A percentile compares a stretch with the other conserved stretches of the same genome.
Evolutionary conservation across 1,140 invertebrate species (phyloP).

Genomic region (Scaptomyza graminum): DNA sequence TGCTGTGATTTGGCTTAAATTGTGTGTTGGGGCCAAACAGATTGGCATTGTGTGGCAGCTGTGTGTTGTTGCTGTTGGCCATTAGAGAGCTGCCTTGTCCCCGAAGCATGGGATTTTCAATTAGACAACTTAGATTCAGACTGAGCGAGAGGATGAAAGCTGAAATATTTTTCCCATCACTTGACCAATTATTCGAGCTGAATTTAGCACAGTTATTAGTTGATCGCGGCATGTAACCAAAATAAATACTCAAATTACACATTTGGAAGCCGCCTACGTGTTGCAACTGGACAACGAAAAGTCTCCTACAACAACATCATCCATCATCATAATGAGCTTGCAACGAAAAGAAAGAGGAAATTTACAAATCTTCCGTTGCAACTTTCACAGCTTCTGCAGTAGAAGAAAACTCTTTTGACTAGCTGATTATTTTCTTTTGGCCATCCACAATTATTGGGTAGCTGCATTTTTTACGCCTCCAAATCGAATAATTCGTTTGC

Average conservation of each 20-base stretch:
- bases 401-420: slow-evolving; percentile 23
- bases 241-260: slow-evolving; percentile 33
- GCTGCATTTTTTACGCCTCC: slow-evolving; percentile 54
- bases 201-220: slow-evolving; percentile 22
- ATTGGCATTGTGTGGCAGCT: slow-evolving; percentile 18
- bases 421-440: slow-evolving; percentile 28
- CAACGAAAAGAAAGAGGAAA: slow-evolving; percentile 25
- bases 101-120: slow-evolving; percentile 57
- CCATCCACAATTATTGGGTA: slow-evolving; percentile 44
- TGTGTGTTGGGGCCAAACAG: slow-evolving; percentile 24
- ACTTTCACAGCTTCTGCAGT: slow-evolving; percentile 59
- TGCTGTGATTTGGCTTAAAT: slow-evolving; percentile 55
- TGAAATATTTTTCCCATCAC: slow-evolving; percentile 46
- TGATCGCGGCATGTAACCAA: slow-evolving; percentile 26
- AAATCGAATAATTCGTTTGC: slow-evolving; percentile 51
- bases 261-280: slow-evolving; percentile 48
- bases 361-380: slow-evolving; percentile 48
- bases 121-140: slow-evolving; percentile 28
- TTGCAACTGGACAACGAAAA: neutral
- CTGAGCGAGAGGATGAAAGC: slow-evolving; percentile 8
- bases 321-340: slow-evolving; percentile 15
- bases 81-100: slow-evolving; percentile 33
- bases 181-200: slow-evolving; percentile 35
- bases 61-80: slow-evolving; percentile 22
- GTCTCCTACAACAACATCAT: neutral